phyloP scores from a whole-genome alignment of 2,888 invertebrate species.

The Parthenolecanium corni region DNA sequence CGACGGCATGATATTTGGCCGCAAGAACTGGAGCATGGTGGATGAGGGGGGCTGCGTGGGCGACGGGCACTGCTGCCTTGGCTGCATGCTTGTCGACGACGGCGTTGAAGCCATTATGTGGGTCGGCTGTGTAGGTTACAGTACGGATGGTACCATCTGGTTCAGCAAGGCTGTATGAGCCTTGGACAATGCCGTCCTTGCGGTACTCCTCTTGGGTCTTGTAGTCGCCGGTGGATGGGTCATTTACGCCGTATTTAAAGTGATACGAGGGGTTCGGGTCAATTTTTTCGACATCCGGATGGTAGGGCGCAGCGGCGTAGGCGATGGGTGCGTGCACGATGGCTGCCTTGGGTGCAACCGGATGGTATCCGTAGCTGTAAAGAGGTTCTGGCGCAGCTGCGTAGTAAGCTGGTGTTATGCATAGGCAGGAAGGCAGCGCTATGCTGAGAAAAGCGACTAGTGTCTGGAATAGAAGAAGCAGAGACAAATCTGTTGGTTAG shows the following conservation, averaged over 20 bases:
- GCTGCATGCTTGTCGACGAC: constrained; percentile 31
- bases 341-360: constrained; percentile 7
- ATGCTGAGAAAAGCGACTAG: constrained; percentile 35
- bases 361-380: constrained; percentile 6
- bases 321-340: constrained; percentile 20
- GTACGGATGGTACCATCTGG: constrained; percentile 33
- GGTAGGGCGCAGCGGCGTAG: constrained; percentile 19
- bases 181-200: constrained; percentile 33
- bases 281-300: constrained; percentile 27
- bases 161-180: constrained; percentile 32
- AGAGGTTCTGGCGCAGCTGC: constrained; percentile 28
- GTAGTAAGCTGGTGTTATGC: constrained; percentile 13
- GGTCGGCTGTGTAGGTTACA: constrained; percentile 33
- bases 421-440: constrained; percentile 30
- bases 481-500: background rate
- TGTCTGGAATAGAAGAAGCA: constrained; percentile 20
- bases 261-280: constrained; percentile 32
- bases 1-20: constrained; percentile 11
- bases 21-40: constrained; percentile 8
- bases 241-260: constrained; percentile 34
- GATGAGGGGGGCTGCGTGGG: background rate
- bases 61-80: constrained; percentile 17
- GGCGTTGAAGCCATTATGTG: constrained; percentile 33
- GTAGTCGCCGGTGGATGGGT: constrained; percentile 33
- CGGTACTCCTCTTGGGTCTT: constrained; percentile 33